Base-by-base conservation (phyloP, 2,113 vertebrate genomes). In the Chlamydotis undulata region DNA sequence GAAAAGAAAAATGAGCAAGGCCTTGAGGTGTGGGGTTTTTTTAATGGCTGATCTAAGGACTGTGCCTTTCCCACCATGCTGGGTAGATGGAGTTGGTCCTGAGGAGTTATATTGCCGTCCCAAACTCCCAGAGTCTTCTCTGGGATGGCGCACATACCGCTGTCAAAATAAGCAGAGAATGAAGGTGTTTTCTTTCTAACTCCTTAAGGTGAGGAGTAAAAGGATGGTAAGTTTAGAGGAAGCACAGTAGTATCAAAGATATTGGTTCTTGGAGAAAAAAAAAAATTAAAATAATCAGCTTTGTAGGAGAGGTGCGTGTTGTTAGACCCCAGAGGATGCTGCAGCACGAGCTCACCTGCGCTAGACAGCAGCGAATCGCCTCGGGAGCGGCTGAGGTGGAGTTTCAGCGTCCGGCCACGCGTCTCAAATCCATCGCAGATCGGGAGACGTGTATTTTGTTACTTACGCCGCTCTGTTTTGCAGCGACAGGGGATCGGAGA, bases 401-500 rank as follows among this genome's bases (percentile, higher is more conserved):
- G 0, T 61, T 43, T 29, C 28, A 14, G n/a, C 3, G 1, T 10
- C 77, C 65, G 24, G 1, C 33, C 45, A 3, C 12, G 3, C 10
- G 1, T 23, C 39, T 22, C 9, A 0, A 5, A 10, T 12, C 52
- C 4, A 0, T 47, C 1, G 1, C 35, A 6, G 65, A 7, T 17
- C 50, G 6, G 57, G 59, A 13, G 3, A 4, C 0, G 1, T 4
- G 18, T 24, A 1, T 8, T 37, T 59, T 45, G 11, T 39, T 10
- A 1, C 41, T 84, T 6, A 47, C 1, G 1, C 41, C 57, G 29
- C 67, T 92, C 57, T 89, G 56, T 86, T 87, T 92, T 60, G 68
- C 96, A 99, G 99, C 98, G 99, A 25, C 99, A 99, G 96, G 99
- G 99, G 68, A 98, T 99, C 4, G 99, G 99, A 9, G 99, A 99